Base-by-base conservation (phyloP, 2,113 vertebrate species). In the Ramphastos sulfuratus region DNA sequence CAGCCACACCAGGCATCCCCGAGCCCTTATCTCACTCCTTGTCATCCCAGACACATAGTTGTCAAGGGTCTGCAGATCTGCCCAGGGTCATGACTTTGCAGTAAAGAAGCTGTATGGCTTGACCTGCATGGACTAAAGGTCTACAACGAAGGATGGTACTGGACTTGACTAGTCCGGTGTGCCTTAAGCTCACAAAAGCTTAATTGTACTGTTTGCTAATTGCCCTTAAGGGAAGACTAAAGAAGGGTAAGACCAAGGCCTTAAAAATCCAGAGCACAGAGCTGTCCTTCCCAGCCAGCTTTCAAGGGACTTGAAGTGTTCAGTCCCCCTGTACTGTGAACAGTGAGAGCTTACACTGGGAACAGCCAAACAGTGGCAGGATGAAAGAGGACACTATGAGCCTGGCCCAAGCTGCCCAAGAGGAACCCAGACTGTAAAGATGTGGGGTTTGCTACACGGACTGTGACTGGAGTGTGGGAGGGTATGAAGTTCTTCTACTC, bases 21-120 rank as follows among this genome's bases (percentile, higher is more conserved):
- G 39, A 19, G 64, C 35, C 52, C 64, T 67, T 4, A 1, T 27
- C 15, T 50, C 17, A 9, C 67, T 20, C 0, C 0, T 42, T 85
- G 33, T 80, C 33, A 76, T 48, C 72, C n/a, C 35, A 70, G 64
- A 65, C 19, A 67, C 0, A 15, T 6, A 74, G 54, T 5, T 85
- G 64, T 54, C 0, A 0, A 74, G 37, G 31, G 33, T 70, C 42
- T 67, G 70, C 30, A 76, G 33, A 61, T 54, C 50, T 88, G 28
- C 30, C 33, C 8, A 6, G 14, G 25, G 18, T 37, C 64, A 65
- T 4, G 19, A 70, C 30, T 58, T 80, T 8, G 56, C 65, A 86
- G n/a, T 6, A 86, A 12, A 69, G 35, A 84, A 63, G 33, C 39
- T 66, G n/a, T 30, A n/a, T 63, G 77, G 30, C 31, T 80, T 69